Conservation (phyloP, 2,113 vertebrate genomes). For the Thryonomys swinderianus region DNA sequence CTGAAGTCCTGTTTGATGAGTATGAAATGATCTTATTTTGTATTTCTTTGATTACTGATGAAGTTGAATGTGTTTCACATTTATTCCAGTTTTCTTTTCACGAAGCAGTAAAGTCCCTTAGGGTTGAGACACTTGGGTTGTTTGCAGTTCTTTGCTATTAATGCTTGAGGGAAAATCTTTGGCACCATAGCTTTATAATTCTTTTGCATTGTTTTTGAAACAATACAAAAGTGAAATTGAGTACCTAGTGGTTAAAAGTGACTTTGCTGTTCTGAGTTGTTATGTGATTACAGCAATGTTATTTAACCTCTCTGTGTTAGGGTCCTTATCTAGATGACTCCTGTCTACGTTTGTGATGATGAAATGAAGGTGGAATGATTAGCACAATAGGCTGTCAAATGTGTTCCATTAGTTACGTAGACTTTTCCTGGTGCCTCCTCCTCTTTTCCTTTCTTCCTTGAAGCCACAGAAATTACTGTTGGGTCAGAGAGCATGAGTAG, state of each 20-base stretch:
- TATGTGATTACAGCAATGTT: neutral
- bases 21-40: conserved; percentile 1
- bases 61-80: neutral
- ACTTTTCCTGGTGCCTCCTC: neutral
- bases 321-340: neutral
- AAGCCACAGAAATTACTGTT: neutral
- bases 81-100: conserved; percentile 23
- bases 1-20: neutral
- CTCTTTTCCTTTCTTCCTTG: conserved; percentile 28
- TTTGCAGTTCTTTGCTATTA: neutral
- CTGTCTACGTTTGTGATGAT: neutral
- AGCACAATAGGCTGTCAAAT: accelerated
- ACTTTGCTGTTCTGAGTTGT: neutral
- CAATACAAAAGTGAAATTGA: conserved; percentile 35
- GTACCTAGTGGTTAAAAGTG: conserved; percentile 10
- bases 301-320: neutral
- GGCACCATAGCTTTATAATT: neutral
- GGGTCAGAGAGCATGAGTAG: conserved; percentile 20
- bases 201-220: conserved; percentile 17
- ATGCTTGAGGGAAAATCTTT: neutral
- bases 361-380: neutral
- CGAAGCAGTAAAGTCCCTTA: neutral
- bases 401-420: neutral
- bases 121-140: neutral
- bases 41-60: neutral